Conservation (phyloP, 2,797 vertebrate species). For the Gymnothorax javanicus region DNA sequence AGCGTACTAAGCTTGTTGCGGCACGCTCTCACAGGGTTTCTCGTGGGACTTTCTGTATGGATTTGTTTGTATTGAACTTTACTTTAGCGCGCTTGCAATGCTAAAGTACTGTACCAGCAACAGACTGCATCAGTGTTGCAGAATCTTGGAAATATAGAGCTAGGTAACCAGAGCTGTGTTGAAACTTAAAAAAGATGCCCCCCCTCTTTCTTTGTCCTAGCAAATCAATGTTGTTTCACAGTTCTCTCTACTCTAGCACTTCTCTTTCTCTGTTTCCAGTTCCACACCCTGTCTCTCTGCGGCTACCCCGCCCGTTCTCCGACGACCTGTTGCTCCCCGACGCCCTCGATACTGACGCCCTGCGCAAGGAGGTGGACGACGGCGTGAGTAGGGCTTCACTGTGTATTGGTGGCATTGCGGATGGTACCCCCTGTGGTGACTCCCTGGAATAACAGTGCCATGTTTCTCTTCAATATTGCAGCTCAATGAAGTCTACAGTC, state of each 20-base stretch:
- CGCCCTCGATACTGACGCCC: conserved; percentile 78
- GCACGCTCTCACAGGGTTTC: not conserved
- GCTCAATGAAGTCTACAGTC: conserved; percentile 88
- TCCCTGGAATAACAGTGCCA: conserved; percentile 4
- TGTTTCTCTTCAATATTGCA: conserved; percentile 52
- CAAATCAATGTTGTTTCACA: not conserved
- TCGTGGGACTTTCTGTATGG: not conserved
- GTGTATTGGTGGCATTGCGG: not conserved
- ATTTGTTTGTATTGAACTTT: not conserved
- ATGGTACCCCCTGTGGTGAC: not conserved
- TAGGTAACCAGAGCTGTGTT: not conserved
- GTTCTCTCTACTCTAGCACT: not conserved
- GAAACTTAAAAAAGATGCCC: not conserved
- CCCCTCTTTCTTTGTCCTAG: not conserved
- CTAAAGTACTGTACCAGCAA: not conserved
- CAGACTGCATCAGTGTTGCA: not conserved
- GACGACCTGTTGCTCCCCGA: conserved; percentile 81
- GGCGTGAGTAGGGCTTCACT: conserved; percentile 72
- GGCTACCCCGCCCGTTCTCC: conserved; percentile 81
- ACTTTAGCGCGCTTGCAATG: not conserved
- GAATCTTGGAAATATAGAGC: not conserved
- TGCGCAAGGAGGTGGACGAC: conserved; percentile 86
- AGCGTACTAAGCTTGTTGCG: not conserved
- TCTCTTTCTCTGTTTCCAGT: conserved; percentile 54
- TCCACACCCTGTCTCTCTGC: conserved; percentile 83